Percentiles rank a stretch among this genome's conserved stretches.
Conservation (phyloP, 2,888 invertebrate genomes). For the Acronicta leporina region DNA sequence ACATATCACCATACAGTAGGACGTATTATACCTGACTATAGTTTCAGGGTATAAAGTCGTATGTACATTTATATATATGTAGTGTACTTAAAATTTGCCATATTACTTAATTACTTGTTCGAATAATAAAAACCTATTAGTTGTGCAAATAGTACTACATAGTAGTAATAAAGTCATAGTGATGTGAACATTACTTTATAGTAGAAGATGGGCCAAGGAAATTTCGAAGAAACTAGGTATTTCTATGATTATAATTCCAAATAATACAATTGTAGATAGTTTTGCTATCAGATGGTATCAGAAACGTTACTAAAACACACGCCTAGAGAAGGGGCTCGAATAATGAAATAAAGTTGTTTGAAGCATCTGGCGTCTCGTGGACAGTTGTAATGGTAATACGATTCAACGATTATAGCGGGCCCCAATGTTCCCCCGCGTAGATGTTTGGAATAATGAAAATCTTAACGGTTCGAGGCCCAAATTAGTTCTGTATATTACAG, state of each 20-base stretch:
- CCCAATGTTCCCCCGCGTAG: conserved; percentile 70
- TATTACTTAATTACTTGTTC: too few relatives aligned
- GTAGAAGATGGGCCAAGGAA: too few relatives aligned
- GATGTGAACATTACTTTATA: too few relatives aligned
- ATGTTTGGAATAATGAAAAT: conserved; percentile 84
- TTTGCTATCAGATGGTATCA: conserved; percentile 40
- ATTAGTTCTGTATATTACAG: conserved; percentile 78
- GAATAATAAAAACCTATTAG: too few relatives aligned
- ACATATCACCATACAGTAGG: too few relatives aligned
- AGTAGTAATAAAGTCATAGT: too few relatives aligned
- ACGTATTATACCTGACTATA: too few relatives aligned
- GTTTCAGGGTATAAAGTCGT: too few relatives aligned
- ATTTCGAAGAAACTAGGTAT: neutral
- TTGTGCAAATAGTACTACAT: too few relatives aligned
- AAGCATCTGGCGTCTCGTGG: conserved; percentile 83
- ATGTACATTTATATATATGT: too few relatives aligned
- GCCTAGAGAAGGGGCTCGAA: conserved; percentile 64
- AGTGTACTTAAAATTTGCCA: too few relatives aligned
- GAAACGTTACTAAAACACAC: conserved; percentile 59
- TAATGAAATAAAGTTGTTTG: conserved; percentile 84
- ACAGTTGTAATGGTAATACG: conserved; percentile 87
- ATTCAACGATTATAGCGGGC: conserved; percentile 85
- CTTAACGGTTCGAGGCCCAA: conserved; percentile 79
- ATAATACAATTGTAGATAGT: conserved; percentile 45
- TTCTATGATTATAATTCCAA: neutral